phyloP scores from a whole-genome alignment of 92 coral and sea anemone genomes.

The Phenganax subtilis region DNA sequence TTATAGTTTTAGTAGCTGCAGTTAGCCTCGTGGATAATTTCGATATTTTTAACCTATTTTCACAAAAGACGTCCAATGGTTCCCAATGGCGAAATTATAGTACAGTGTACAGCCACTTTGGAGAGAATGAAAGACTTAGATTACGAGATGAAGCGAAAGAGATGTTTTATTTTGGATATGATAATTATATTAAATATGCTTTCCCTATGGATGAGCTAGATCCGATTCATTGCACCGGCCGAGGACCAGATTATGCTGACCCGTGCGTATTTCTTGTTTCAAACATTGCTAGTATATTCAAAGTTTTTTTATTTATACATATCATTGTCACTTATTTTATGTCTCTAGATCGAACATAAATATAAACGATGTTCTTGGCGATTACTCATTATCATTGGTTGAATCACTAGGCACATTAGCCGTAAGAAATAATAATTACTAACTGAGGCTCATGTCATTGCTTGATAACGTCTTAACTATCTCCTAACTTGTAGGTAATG shows the following conservation, averaged over 20 bases:
- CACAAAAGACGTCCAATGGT: background rate
- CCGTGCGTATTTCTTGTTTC: conserved; percentile 66
- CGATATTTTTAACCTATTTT: conserved; percentile 30
- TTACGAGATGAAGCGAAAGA: conserved; percentile 73
- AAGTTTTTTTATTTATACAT: too few species aligned
- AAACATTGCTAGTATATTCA: background rate
- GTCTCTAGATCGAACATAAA: conserved; percentile 75
- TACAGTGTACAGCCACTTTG: conserved; percentile 62
- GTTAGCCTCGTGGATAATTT: conserved; percentile 21
- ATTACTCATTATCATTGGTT: conserved; percentile 74
- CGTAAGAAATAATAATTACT: conserved; percentile 54
- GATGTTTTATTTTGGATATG: conserved; percentile 92
- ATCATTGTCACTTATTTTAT: background rate
- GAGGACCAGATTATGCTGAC: conserved; percentile 83
- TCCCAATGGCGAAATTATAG: conserved; percentile 26
- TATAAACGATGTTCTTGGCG: conserved; percentile 95
- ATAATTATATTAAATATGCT: conserved; percentile 89
- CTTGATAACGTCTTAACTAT: background rate
- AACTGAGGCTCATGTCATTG: background rate
- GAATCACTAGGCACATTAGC: conserved; percentile 92
- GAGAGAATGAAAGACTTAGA: conserved; percentile 68
- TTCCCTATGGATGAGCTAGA: conserved; percentile 91
- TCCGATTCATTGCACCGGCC: conserved; percentile 92
- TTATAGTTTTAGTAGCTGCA: conserved; percentile 6
- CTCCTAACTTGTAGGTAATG: conserved; percentile 57